phyloP scores from a whole-genome alignment of 2,797 vertebrate genomes.

The Scarus forsteni region DNA sequence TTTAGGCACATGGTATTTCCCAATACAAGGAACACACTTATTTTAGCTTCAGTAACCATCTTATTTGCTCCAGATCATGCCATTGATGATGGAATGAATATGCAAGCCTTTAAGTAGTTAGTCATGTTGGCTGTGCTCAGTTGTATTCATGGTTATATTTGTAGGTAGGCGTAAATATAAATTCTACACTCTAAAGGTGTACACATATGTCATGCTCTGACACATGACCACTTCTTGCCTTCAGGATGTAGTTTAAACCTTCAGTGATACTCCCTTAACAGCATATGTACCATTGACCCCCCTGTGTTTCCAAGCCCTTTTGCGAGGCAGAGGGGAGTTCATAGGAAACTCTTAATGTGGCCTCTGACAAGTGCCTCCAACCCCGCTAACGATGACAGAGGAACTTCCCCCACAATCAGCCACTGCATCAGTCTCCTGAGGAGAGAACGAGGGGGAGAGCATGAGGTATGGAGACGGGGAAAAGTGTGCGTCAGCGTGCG shows the following conservation, averaged over 20 bases:
- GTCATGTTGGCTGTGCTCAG: no score
- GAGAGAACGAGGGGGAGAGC: conserved; percentile 8
- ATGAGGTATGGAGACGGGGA: not conserved
- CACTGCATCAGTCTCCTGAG: conserved; percentile 78
- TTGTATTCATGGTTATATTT: no score
- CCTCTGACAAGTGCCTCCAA: conserved; percentile 77
- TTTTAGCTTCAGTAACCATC: no score
- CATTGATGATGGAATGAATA: no score
- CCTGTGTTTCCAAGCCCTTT: conserved; percentile 41
- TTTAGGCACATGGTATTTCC: no score
- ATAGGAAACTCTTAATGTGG: conserved; percentile 77
- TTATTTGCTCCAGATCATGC: no score
- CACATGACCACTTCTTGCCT: conserved; percentile 11
- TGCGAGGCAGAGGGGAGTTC: conserved; percentile 57
- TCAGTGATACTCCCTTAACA: conserved; percentile 11
- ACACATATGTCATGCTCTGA: not conserved
- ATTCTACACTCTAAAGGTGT: not conserved
- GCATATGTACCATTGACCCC: conserved; percentile 39
- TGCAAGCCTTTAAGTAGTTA: no score
- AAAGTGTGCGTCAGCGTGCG: conserved; percentile 19
- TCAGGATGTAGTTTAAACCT: conserved; percentile 20
- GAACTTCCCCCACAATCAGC: conserved; percentile 81
- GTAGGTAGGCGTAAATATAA: no score
- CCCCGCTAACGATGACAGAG: conserved; percentile 82
- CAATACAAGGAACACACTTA: no score